Evolutionary conservation across 92 coral and sea anemone species (phyloP).

Genomic region (Epizoanthus stellaris): DNA sequence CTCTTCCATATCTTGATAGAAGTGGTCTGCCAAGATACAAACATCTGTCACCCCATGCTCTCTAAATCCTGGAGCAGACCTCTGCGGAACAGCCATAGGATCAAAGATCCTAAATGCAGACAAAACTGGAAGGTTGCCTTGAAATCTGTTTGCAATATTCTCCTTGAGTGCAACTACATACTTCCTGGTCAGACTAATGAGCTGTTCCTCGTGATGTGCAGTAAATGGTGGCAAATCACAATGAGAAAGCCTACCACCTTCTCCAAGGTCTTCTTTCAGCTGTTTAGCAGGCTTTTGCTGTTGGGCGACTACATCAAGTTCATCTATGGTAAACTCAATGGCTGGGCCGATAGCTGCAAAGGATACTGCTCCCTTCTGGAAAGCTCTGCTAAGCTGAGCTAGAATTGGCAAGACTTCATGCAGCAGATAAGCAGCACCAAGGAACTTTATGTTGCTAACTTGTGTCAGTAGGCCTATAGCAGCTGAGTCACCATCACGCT

Average conservation of each 20-base stretch:
- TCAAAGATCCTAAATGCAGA: constrained; percentile 30
- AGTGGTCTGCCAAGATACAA: constrained; percentile 48
- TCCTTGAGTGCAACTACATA: constrained; percentile 35
- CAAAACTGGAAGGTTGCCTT: constrained; percentile 54
- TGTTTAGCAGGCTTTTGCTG: constrained; percentile 6
- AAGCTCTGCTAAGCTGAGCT: constrained; percentile 55
- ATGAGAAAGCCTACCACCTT: constrained; percentile 59
- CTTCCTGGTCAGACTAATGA: constrained; percentile 39
- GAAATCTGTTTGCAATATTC: constrained; percentile 42
- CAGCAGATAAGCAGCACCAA: constrained; percentile 54
- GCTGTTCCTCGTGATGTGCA: constrained; percentile 8
- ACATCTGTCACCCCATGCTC: constrained; percentile 51
- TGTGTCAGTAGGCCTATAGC: constrained; percentile 51
- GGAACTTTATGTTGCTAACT: constrained; percentile 50
- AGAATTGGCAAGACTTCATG: constrained; percentile 60
- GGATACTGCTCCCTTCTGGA: constrained; percentile 55
- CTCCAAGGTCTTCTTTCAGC: constrained; percentile 55
- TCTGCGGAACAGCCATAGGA: constrained; percentile 25
- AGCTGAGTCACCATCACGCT: constrained; percentile 44
- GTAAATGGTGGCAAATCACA: constrained; percentile 28
- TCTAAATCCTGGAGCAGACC: constrained; percentile 56
- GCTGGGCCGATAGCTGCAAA: constrained; percentile 44
- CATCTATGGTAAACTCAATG: constrained; percentile 33
- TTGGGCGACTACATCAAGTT: constrained; percentile 16
- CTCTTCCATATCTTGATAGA: constrained; percentile 34